These are phyloP conservation scores for Bilobella aurantiaca DNA, from an alignment of 1,140 invertebrate genomes.

Conservation along the genomic window DNA sequence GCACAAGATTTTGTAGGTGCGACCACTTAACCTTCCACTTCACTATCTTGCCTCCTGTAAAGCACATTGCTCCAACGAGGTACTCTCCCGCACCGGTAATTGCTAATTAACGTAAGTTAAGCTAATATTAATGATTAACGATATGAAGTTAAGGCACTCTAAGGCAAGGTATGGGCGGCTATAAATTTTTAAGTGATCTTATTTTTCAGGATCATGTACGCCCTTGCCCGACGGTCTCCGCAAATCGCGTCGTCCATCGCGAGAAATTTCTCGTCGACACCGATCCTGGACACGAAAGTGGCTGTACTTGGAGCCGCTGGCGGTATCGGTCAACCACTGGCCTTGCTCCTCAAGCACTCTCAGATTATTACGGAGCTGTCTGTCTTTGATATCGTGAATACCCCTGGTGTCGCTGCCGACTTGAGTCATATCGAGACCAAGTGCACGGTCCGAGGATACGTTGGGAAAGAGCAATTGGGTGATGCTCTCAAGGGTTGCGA, in stretches of 20 bases:
- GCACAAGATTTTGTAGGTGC: too few species aligned
- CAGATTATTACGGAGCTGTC: conserved; percentile 68
- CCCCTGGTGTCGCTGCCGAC: conserved; percentile 93
- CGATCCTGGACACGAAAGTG: conserved; percentile 45
- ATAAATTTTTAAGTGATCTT: too few species aligned
- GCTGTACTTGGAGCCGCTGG: conserved; percentile 91
- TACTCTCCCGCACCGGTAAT: too few species aligned
- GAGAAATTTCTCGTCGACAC: background rate
- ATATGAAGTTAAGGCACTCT: too few species aligned
- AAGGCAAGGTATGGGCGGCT: too few species aligned
- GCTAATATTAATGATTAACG: too few species aligned
- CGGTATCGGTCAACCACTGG: conserved; percentile 95
- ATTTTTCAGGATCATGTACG: too few species aligned
- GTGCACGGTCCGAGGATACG: conserved; percentile 23
- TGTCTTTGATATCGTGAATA: conserved; percentile 92
- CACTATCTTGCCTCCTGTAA: too few species aligned
- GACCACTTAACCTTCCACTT: too few species aligned
- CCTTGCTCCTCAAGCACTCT: conserved; percentile 86
- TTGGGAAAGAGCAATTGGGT: conserved; percentile 21
- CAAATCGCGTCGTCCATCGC: background rate
- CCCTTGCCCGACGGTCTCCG: background rate
- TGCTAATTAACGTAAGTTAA: too few species aligned
- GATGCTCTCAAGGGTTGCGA: conserved; percentile 43
- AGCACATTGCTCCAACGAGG: too few species aligned
- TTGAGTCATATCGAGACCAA: conserved; percentile 91